phyloP scores from a whole-genome alignment of 1,140 invertebrate genomes.

The Maconellicoccus hirsutus region DNA sequence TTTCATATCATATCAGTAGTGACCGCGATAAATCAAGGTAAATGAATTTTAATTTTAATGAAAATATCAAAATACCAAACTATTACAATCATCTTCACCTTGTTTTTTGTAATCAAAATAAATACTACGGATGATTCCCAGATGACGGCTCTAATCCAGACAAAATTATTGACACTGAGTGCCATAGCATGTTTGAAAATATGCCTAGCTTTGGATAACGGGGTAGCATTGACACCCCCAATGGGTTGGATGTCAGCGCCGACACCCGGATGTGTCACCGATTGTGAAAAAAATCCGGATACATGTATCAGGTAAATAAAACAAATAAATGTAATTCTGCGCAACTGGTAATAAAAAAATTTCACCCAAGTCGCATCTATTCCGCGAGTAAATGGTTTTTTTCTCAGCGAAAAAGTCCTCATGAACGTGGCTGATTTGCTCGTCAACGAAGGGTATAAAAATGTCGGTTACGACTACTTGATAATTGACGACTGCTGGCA shows the following conservation, averaged over 20 bases:
- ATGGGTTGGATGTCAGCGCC: constrained; percentile 75
- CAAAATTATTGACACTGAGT: no score
- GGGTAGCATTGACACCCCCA: constrained; percentile 47
- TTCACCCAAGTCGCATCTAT: background rate
- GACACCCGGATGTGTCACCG: constrained; percentile 53
- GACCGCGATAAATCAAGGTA: no score
- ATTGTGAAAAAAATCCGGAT: constrained; percentile 52
- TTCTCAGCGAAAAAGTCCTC: constrained; percentile 43
- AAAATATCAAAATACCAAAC: no score
- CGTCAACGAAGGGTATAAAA: constrained; percentile 43
- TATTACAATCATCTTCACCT: no score
- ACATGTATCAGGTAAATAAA: constrained; percentile 49
- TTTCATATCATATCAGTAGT: no score
- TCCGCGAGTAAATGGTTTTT: background rate
- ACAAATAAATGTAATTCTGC: background rate
- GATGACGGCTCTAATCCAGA: no score
- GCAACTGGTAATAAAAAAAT: background rate
- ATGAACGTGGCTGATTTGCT: constrained; percentile 43
- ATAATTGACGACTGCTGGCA: constrained; percentile 53
- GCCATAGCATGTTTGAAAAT: no score
- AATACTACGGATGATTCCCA: no score
- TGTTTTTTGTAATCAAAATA: no score
- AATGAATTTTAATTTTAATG: no score
- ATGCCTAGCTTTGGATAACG: constrained; percentile 40
- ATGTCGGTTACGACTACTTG: constrained; percentile 45